Conservation (phyloP, 2,113 vertebrate genomes). For the Pteropus alecto region DNA sequence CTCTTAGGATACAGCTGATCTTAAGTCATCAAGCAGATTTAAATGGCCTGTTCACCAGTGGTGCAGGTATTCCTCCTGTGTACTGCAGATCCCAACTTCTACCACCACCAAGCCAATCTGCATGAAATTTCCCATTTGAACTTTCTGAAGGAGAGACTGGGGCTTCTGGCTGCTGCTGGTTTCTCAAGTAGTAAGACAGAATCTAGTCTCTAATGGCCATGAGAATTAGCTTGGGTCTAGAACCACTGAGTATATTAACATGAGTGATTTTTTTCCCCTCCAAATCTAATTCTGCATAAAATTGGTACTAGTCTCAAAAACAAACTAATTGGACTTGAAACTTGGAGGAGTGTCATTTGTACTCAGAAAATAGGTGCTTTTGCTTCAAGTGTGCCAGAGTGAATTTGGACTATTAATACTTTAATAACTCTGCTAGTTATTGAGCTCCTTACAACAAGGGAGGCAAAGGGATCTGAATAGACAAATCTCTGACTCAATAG, state of each 20-base stretch:
- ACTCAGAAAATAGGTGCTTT: slow-evolving; percentile 70
- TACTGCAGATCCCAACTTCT: background rate
- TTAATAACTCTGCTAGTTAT: slow-evolving; percentile 52
- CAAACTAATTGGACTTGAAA: slow-evolving; percentile 54
- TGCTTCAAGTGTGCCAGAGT: slow-evolving; percentile 60
- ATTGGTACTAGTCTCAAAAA: slow-evolving; percentile 40
- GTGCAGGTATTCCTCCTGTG: background rate
- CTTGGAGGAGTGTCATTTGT: slow-evolving; percentile 57
- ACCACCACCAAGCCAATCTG: background rate
- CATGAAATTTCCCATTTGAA: background rate
- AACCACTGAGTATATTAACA: slow-evolving; percentile 43
- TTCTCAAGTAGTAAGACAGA: background rate
- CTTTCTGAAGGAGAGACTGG: background rate
- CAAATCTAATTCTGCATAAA: slow-evolving; percentile 54
- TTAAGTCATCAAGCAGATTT: background rate
- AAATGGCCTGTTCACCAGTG: background rate
- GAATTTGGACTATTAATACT: slow-evolving; percentile 71
- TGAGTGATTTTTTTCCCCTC: background rate
- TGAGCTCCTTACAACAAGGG: slow-evolving; percentile 69
- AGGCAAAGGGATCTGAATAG: slow-evolving; percentile 60
- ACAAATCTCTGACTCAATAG: slow-evolving; percentile 68
- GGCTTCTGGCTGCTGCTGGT: background rate
- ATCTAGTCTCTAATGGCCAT: background rate
- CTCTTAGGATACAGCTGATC: background rate
- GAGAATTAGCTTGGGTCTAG: slow-evolving; percentile 44